These are phyloP conservation scores for Platycheirus rosarum DNA, from an alignment of 2,888 invertebrate species.

Conservation along the genomic window DNA sequence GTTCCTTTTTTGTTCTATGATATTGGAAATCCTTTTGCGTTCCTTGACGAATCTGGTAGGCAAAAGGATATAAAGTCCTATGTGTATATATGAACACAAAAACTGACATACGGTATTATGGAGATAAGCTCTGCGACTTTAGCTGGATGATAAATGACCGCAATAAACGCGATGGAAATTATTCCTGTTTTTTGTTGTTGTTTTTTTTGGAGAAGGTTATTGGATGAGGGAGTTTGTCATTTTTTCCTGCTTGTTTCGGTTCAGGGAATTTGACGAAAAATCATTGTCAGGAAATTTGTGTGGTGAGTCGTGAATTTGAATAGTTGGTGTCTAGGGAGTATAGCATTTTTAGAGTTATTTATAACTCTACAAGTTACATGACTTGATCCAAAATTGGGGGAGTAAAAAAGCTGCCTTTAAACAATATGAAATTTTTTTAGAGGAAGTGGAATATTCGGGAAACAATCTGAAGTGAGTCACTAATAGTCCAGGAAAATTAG, in stretches of 20 bases:
- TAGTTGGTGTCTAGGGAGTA: slow-evolving; percentile 52
- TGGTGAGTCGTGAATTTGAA: slow-evolving; percentile 52
- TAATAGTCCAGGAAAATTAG: too few relatives aligned
- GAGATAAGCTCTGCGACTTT: slow-evolving; percentile 68
- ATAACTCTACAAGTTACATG: slow-evolving; percentile 23
- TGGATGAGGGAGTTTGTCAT: slow-evolving; percentile 1
- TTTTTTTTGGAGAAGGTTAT: slow-evolving; percentile 6
- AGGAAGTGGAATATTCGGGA: too few relatives aligned
- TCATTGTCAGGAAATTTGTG: slow-evolving; percentile 19
- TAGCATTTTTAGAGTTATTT: slow-evolving; percentile 16
- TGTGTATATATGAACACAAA: slow-evolving; percentile 14
- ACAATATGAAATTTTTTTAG: too few relatives aligned
- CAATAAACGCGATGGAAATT: slow-evolving; percentile 71
- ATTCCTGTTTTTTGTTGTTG: slow-evolving; percentile 40
- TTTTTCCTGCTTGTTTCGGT: not conserved
- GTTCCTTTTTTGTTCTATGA: slow-evolving; percentile 58
- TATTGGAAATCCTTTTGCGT: slow-evolving; percentile 62
- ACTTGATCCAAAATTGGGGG: not conserved
- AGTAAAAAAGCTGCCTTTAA: too few relatives aligned
- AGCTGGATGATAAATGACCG: slow-evolving; percentile 72
- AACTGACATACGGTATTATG: slow-evolving; percentile 72
- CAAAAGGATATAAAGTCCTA: slow-evolving; percentile 2
- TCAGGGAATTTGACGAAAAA: slow-evolving; percentile 29
- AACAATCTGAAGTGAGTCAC: too few relatives aligned
- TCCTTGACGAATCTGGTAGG: slow-evolving; percentile 61